Conservation (phyloP, 1,140 invertebrate genomes). For the Globodera rostochiensis region DNA sequence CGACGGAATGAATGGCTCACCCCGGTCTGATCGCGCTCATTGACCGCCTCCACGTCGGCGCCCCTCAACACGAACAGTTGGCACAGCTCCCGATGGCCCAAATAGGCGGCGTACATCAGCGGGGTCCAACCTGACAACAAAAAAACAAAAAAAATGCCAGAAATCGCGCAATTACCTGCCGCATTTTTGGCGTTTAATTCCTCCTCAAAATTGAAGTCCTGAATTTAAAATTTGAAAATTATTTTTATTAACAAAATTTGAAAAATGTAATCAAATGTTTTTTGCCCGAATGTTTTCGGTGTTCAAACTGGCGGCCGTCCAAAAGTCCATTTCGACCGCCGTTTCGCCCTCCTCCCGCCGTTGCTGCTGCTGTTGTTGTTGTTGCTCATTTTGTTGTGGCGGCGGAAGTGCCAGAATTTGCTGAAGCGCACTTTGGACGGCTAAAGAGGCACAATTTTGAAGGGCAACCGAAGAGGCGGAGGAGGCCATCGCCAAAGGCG, state of each 20-base stretch:
- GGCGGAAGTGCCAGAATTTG: constrained; percentile 11
- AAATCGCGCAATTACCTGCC: neutral
- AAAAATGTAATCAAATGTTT: neutral
- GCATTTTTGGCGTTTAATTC: constrained; percentile 16
- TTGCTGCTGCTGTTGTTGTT: neutral
- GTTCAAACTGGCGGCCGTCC: constrained; percentile 26
- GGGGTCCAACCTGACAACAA: constrained; percentile 14
- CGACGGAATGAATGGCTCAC: neutral
- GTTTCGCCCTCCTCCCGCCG: neutral
- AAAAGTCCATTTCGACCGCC: constrained; percentile 19
- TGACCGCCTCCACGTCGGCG: constrained; percentile 17
- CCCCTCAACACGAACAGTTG: constrained; percentile 22
- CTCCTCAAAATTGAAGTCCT: constrained; percentile 33
- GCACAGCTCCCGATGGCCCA: constrained; percentile 25
- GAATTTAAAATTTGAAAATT: neutral
- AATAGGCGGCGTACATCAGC: constrained; percentile 27
- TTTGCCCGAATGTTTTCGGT: constrained; percentile 20
- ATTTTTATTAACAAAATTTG: constrained; percentile 4
- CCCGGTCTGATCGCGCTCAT: constrained; percentile 19
- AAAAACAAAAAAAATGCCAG: neutral
- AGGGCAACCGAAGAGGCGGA: neutral
- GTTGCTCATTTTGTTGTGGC: neutral
- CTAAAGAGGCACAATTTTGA: neutral
- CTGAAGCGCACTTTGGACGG: constrained; percentile 5
- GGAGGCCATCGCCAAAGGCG: neutral